Percentiles rank a stretch among this genome's conserved stretches.
These are phyloP conservation scores for Heliconius ethilla DNA, from an alignment of 2,888 invertebrate species.

Conservation along the genomic window DNA sequence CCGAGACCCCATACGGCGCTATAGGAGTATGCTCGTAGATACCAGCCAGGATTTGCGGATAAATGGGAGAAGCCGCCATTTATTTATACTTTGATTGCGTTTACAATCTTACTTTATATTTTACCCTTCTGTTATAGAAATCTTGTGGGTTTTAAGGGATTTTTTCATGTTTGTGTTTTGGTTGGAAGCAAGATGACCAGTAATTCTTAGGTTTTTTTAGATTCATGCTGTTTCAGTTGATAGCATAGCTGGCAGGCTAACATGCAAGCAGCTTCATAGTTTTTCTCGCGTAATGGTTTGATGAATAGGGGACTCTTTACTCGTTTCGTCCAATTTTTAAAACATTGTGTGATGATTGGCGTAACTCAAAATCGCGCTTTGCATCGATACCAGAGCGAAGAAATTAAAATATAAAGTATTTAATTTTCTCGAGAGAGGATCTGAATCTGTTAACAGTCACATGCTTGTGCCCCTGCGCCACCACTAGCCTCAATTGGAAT, in stretches of 20 bases:
- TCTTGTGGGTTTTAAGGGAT: constrained; percentile 19
- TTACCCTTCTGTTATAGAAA: constrained; percentile 32
- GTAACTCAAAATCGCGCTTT: too few species aligned
- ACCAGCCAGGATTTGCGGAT: constrained; percentile 26
- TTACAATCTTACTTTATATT: constrained; percentile 30
- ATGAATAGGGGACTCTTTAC: too few species aligned
- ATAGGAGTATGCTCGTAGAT: constrained; percentile 22
- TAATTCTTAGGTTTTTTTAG: too few species aligned
- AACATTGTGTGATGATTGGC: too few species aligned
- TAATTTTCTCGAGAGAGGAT: background rate
- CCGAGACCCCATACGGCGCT: constrained; percentile 25
- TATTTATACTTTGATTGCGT: constrained; percentile 37
- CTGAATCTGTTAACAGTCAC: background rate
- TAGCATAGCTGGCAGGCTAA: too few species aligned
- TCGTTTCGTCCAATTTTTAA: too few species aligned
- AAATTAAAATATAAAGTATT: background rate
- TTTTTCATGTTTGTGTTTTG: background rate
- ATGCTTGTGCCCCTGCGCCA: background rate
- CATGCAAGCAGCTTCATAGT: too few species aligned
- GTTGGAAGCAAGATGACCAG: too few species aligned
- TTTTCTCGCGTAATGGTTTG: too few species aligned
- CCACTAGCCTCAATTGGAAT: background rate
- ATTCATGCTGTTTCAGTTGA: too few species aligned
- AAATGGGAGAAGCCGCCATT: constrained; percentile 11
- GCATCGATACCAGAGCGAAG: too few species aligned